phyloP scores from a whole-genome alignment of 2,888 invertebrate genomes.

The Limnephilus auricula region DNA sequence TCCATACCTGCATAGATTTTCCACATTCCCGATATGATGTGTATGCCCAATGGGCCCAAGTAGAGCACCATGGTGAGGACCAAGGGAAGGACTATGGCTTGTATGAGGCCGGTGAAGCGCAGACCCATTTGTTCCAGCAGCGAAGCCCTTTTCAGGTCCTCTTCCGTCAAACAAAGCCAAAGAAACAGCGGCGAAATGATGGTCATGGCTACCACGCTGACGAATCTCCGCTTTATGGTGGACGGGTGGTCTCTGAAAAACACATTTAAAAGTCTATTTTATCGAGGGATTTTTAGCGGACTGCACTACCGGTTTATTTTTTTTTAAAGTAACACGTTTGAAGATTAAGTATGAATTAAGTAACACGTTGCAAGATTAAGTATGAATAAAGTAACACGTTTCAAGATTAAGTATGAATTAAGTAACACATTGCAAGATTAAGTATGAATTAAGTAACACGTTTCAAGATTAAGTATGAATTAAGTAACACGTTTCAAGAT shows the following conservation, averaged over 20 bases:
- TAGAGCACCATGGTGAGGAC: slow-evolving; percentile 88
- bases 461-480: too few relatives aligned
- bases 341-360: too few relatives aligned
- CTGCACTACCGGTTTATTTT: too few relatives aligned
- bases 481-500: too few relatives aligned
- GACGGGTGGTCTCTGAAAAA: slow-evolving; percentile 90
- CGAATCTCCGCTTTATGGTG: slow-evolving; percentile 91
- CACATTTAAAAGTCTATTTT: neutral
- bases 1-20: slow-evolving; percentile 82
- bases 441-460: too few relatives aligned
- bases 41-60: slow-evolving; percentile 89
- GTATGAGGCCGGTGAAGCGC: slow-evolving; percentile 83
- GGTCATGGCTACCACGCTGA: slow-evolving; percentile 90
- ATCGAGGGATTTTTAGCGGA: too few relatives aligned
- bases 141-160: slow-evolving; percentile 79
- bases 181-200: slow-evolving; percentile 88
- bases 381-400: too few relatives aligned
- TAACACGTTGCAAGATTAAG: too few relatives aligned
- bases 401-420: too few relatives aligned
- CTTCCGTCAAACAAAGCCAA: slow-evolving; percentile 83
- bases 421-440: too few relatives aligned
- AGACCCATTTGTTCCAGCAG: slow-evolving; percentile 87
- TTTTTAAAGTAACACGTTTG: too few relatives aligned
- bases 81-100: slow-evolving; percentile 86
- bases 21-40: slow-evolving; percentile 82